Conservation (phyloP, 2,797 vertebrate genomes). For the Danionella dracula region DNA sequence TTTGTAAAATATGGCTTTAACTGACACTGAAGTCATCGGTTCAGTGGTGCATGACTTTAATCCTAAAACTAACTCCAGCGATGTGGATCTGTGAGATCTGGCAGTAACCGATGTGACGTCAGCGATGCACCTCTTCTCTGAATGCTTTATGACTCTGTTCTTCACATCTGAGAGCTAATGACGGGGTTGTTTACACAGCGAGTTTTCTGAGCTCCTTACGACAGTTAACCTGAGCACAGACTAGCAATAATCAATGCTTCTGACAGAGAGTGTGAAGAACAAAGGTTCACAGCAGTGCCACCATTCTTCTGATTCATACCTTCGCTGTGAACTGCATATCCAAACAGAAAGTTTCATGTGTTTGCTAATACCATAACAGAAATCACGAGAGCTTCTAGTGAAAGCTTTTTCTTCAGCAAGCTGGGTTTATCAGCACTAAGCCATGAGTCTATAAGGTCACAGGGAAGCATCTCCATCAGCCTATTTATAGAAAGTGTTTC, state of each 20-base stretch:
- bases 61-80: too few species aligned
- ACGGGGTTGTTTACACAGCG: slow-evolving; percentile 1
- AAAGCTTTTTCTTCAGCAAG: not conserved
- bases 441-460: slow-evolving; percentile 2
- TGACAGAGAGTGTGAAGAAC: not conserved
- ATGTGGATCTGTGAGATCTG: not conserved
- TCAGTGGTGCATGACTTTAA: too few species aligned
- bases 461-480: not conserved
- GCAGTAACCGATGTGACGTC: not conserved
- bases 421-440: slow-evolving; percentile 3
- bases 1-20: too few species aligned
- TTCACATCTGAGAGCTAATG: not conserved
- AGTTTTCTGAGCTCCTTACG: not conserved
- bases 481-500: slow-evolving; percentile 3
- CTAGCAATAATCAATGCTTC: slow-evolving; percentile 13
- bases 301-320: not conserved
- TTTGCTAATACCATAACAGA: not conserved
- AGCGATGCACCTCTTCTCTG: not conserved
- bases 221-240: not conserved
- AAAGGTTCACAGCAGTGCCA: not conserved
- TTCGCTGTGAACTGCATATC: not conserved
- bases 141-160: not conserved
- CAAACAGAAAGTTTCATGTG: not conserved
- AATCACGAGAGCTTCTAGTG: not conserved
- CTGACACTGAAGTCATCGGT: too few species aligned